These are phyloP conservation scores for Steatornis caripensis DNA, from an alignment of 2,113 vertebrate species.

Conservation along the genomic window DNA sequence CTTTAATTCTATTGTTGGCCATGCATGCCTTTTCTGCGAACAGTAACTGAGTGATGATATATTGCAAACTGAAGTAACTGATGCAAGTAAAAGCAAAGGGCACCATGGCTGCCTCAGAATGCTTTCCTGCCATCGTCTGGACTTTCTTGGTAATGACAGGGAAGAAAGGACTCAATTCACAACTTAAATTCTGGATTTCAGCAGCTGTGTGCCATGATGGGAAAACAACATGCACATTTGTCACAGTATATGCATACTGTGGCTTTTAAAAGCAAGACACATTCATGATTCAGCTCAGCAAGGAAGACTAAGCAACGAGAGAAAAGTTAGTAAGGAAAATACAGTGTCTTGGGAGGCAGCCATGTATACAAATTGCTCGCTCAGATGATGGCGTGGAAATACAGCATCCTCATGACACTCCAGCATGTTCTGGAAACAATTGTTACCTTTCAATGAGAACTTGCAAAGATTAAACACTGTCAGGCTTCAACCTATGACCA, in stretches of 20 bases:
- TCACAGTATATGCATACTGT: accelerated
- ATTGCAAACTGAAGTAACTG: not conserved
- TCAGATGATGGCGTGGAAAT: not conserved
- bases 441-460: not conserved
- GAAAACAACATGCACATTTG: accelerated
- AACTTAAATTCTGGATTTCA: too few relatives aligned
- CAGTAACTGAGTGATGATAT: accelerated
- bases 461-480: not conserved
- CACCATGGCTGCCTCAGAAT: accelerated
- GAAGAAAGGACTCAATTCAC: not conserved
- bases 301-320: not conserved
- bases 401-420: accelerated
- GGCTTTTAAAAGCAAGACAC: not conserved
- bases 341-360: not conserved
- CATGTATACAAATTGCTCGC: accelerated
- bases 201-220: accelerated
- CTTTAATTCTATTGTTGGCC: not conserved
- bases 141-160: not conserved
- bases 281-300: accelerated
- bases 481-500: not conserved
- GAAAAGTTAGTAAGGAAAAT: not conserved
- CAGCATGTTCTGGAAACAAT: not conserved
- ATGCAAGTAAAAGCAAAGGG: not conserved
- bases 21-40: not conserved
- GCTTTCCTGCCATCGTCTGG: slow-evolving; percentile 16